Evolutionary conservation across 2,888 invertebrate genomes (phyloP).

Genomic region (Caenorhabditis imperialis): DNA sequence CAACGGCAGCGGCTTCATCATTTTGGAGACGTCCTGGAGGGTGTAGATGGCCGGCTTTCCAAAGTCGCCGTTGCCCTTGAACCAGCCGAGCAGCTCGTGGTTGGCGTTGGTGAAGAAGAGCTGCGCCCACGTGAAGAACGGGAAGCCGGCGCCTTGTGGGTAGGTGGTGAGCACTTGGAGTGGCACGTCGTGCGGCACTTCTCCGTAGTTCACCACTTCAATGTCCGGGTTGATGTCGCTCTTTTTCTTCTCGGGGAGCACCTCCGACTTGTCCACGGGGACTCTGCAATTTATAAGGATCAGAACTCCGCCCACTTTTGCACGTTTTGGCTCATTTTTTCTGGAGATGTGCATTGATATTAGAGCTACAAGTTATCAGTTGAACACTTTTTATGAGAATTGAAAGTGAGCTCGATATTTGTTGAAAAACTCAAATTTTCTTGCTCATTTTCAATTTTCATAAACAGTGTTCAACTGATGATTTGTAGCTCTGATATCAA

Average conservation of each 20-base stretch:
- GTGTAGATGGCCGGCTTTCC: conserved; percentile 74
- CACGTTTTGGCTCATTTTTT: too few species aligned
- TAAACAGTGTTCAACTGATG: too few species aligned
- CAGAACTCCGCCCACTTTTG: too few species aligned
- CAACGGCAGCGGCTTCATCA: conserved; percentile 78
- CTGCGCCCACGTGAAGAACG: conserved; percentile 78
- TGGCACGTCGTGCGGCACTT: conserved; percentile 61
- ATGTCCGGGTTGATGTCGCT: conserved; percentile 67
- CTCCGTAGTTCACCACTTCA: conserved; percentile 70
- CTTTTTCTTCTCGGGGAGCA: conserved; percentile 68
- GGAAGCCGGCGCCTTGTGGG: conserved; percentile 77
- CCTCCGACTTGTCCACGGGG: conserved; percentile 66
- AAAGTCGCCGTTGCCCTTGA: conserved; percentile 78
- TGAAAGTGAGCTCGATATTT: too few species aligned
- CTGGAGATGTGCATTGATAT: too few species aligned
- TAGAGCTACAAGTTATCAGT: too few species aligned
- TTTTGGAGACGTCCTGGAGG: conserved; percentile 75
- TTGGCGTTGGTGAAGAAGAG: conserved; percentile 75
- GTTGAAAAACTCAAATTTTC: too few species aligned
- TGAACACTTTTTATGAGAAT: too few species aligned
- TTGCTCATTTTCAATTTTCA: too few species aligned
- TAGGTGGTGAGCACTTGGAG: conserved; percentile 76
- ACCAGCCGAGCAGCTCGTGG: conserved; percentile 75
- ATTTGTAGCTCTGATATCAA: too few species aligned
- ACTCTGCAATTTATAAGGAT: too few species aligned